Conservation (phyloP, 2,888 invertebrate species). For the Ormyrus rosae region DNA sequence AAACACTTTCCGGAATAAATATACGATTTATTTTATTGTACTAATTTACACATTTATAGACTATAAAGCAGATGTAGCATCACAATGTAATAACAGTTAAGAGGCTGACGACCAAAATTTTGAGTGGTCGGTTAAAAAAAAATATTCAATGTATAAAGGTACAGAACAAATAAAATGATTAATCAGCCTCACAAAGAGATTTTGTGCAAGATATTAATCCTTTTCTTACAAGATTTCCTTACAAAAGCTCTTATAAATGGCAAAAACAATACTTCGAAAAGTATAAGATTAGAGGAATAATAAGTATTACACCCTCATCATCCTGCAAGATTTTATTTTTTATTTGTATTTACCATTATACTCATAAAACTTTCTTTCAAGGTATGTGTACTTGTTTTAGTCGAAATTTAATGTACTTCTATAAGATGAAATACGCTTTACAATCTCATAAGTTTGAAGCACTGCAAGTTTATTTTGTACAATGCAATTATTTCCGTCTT, state of each 20-base stretch:
- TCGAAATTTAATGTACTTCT: conserved; percentile 48
- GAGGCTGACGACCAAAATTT: conserved; percentile 46
- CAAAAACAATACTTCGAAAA: conserved; percentile 37
- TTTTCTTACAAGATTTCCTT: conserved; percentile 42
- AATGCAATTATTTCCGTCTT: conserved; percentile 45
- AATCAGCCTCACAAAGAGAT: conserved; percentile 50
- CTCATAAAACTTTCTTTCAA: conserved; percentile 41
- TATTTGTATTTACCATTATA: conserved; percentile 32
- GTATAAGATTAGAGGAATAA: conserved; percentile 37
- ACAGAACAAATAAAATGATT: conserved; percentile 41
- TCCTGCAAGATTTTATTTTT: conserved; percentile 37
- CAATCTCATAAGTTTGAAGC: conserved; percentile 44
- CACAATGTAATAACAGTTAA: conserved; percentile 45
- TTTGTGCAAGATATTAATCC: conserved; percentile 45
- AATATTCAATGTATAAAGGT: conserved; percentile 52
- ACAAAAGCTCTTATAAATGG: conserved; percentile 52
- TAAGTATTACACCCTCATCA: conserved; percentile 37
- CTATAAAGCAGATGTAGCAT: conserved; percentile 60
- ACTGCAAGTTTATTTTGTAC: conserved; percentile 47
- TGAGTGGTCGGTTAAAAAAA: conserved; percentile 24
- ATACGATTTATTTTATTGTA: conserved; percentile 58
- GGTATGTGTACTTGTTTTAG: conserved; percentile 35
- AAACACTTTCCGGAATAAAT: conserved; percentile 52
- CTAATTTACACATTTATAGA: conserved; percentile 63
- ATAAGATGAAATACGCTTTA: conserved; percentile 44